phyloP scores from a whole-genome alignment of 2,113 vertebrate genomes.

The Benthochromis sp. region DNA sequence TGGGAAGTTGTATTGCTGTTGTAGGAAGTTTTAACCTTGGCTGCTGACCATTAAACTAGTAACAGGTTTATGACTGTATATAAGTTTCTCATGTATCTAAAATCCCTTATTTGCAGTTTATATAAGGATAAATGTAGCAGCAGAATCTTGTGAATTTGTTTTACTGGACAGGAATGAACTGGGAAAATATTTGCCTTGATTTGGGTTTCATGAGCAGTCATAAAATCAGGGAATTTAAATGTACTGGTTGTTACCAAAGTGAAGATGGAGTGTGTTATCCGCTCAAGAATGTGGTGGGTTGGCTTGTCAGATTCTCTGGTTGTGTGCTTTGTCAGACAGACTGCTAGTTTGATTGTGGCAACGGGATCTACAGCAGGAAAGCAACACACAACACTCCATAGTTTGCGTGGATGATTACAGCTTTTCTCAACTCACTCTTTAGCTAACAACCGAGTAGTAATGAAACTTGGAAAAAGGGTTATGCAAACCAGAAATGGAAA shows the following conservation, averaged over 20 bases:
- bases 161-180: not conserved
- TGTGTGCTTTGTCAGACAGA: not conserved
- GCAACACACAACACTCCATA: not conserved
- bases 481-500: not conserved
- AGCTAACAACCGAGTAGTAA: not conserved
- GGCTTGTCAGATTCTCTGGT: not conserved
- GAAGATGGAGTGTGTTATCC: not conserved
- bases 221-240: slow-evolving; percentile 3
- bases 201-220: not conserved
- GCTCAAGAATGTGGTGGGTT: not conserved
- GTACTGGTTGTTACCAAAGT: not conserved
- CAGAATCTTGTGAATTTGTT: not conserved
- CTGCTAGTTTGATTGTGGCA: not conserved
- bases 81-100: not conserved
- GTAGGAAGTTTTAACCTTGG: not conserved
- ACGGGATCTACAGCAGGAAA: not conserved
- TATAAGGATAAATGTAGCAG: not conserved
- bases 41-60: not conserved
- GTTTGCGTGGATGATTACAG: not conserved
- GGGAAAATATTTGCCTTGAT: not conserved
- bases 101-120: not conserved
- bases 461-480: not conserved
- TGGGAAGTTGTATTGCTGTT: not conserved
- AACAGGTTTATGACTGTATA: not conserved
- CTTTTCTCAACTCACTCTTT: not conserved